Conservation (phyloP, 2,797 vertebrate species). For the Tadarida brasiliensis region DNA sequence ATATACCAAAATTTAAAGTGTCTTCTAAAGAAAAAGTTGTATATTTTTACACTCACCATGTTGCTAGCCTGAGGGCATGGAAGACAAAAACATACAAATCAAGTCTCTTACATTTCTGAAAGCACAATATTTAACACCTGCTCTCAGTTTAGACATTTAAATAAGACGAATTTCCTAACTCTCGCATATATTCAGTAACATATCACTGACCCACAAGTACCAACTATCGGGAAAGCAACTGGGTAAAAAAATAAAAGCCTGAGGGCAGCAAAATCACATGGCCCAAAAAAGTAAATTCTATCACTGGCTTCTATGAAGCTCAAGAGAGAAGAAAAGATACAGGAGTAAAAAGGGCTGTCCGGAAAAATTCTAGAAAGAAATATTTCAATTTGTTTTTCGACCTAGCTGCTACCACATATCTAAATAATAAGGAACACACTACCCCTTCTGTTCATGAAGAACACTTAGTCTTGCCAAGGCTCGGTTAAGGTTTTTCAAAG, state of each 20-base stretch:
- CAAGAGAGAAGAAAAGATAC: background rate
- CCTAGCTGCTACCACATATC: background rate
- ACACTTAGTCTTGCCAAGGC: background rate
- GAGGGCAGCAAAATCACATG: background rate
- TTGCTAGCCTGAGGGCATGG: slow-evolving; percentile 99
- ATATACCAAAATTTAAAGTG: slow-evolving; percentile 66
- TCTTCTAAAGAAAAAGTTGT: slow-evolving; percentile 67
- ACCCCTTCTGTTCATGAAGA: background rate
- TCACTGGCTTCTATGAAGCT: background rate
- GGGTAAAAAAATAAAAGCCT: background rate
- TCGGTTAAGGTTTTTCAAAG: background rate
- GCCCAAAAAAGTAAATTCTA: background rate
- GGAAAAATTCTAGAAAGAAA: slow-evolving; percentile 40
- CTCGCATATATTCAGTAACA: slow-evolving; percentile 1
- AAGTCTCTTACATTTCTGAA: slow-evolving; percentile 82
- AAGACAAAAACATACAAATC: slow-evolving; percentile 89
- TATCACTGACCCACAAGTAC: background rate
- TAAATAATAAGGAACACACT: slow-evolving; percentile 32
- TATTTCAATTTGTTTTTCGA: background rate
- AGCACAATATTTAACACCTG: slow-evolving; percentile 66
- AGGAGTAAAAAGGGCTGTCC: slow-evolving; percentile 32
- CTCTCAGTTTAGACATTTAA: slow-evolving; percentile 42
- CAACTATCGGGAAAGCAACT: slow-evolving; percentile 43
- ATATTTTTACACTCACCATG: slow-evolving; percentile 95
- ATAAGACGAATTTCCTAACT: slow-evolving; percentile 46